Conservation (phyloP, 1,140 invertebrate species). For the Halictus rubicundus region DNA sequence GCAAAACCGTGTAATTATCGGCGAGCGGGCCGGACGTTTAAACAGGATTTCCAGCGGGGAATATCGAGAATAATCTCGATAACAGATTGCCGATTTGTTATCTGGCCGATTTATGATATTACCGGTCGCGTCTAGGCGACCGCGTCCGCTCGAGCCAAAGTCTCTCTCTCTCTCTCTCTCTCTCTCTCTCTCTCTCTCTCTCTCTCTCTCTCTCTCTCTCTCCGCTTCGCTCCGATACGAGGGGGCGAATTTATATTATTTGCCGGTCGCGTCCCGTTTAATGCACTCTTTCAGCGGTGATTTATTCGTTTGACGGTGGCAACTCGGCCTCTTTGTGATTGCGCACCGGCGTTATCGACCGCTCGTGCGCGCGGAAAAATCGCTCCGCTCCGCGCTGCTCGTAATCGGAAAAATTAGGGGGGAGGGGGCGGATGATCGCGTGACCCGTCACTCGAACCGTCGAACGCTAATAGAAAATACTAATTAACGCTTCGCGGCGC, state of each 20-base stretch:
- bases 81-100: slow-evolving; percentile 58
- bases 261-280: slow-evolving; percentile 7
- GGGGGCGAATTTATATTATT: slow-evolving; percentile 39
- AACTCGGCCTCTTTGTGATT: not conserved
- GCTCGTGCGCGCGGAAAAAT: not conserved
- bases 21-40: slow-evolving; percentile 44
- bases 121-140: slow-evolving; percentile 17
- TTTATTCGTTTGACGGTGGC: slow-evolving; percentile 13
- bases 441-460: not conserved
- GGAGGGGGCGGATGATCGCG: not conserved
- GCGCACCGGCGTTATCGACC: not conserved
- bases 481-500: slow-evolving; percentile 34
- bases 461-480: slow-evolving; percentile 38
- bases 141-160: not conserved
- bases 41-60: slow-evolving; percentile 45
- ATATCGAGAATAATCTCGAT: slow-evolving; percentile 61
- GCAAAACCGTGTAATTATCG: slow-evolving; percentile 62
- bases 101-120: slow-evolving; percentile 52
- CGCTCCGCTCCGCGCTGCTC: not conserved
- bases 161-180: too few relatives aligned
- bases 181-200: too few relatives aligned
- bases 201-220: too few relatives aligned
- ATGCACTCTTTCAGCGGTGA: slow-evolving; percentile 18
- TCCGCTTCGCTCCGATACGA: not conserved
- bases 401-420: slow-evolving; percentile 26